Base-by-base conservation (phyloP, 2,797 vertebrate species). In the Notolabrus celidotus region DNA sequence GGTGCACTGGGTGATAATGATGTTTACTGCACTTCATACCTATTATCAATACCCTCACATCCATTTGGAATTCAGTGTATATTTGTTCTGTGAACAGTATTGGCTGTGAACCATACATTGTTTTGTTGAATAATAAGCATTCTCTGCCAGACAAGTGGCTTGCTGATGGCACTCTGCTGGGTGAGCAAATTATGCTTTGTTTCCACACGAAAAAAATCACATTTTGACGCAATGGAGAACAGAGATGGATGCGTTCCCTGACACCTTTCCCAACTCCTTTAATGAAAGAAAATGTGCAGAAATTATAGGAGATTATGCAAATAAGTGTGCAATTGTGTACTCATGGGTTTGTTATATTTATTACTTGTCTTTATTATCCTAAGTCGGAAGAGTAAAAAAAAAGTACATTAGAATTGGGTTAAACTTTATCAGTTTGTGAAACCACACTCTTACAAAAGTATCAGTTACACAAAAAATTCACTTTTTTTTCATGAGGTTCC, bases 261-360 rank as follows among this genome's bases (percentile, higher is more conserved):
- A 71, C 61, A 71, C 22, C 42, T 56, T 82, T 79, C 29, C 70
- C 39, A 72, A 54, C n/a, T 65, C 25, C 19, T 71, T 59, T 53
- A 55, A 62, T 58, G 19, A 67, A 59, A 51, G 36, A 19, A 68
- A 70, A 61, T 74, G 10, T 66, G 61, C 22, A 53, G 47, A 50
- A 74, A 80, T 74, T 74, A 71, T 68, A 43, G 16, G 25, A 72
- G 51, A 83, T 79, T 74, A 70, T 60, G 64, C 56, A 72, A 71
- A 66, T 67, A 61, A 53, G 16, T 33, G 33, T 64, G 14, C 56
- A 59, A 33, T 50, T 51, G 3, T 59, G 22, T 61, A 58, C 22
- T 54, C 19, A n/a, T 15, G 41, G 50, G 39, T 64, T 57, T 64
- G 27, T 59, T 58, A 19, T 64, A 23, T 56, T 50, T n/a, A n/a